Conservation (phyloP, 1,140 invertebrate genomes). For the Gonatopus flavifemur region DNA sequence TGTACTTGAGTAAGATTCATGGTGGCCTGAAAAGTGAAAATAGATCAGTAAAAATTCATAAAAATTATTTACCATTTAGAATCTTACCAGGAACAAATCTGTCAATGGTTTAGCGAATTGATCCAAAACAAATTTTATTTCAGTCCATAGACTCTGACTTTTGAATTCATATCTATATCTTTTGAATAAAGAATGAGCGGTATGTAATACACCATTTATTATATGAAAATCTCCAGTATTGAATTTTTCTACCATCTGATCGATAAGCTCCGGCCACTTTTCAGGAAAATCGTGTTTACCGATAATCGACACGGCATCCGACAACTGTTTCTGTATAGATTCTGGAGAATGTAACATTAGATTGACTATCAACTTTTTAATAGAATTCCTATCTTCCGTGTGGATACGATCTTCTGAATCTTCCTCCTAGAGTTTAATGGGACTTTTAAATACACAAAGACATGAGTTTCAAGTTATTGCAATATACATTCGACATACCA, state of each 20-base stretch:
- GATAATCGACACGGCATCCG: constrained; percentile 94
- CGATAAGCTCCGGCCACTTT: constrained; percentile 89
- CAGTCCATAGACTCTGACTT: constrained; percentile 90
- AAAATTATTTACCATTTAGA: constrained; percentile 7
- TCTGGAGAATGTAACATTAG: constrained; percentile 91
- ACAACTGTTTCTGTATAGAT: constrained; percentile 90
- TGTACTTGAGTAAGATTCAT: constrained; percentile 81
- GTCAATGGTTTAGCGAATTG: constrained; percentile 92
- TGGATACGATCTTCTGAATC: constrained; percentile 82
- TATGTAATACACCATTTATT: constrained; percentile 93
- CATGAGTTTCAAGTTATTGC: neutral
- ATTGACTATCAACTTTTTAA: constrained; percentile 87
- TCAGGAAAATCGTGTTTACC: constrained; percentile 92
- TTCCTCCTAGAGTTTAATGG: constrained; percentile 64
- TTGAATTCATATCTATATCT: constrained; percentile 95
- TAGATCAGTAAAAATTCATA: constrained; percentile 3
- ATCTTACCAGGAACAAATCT: constrained; percentile 80
- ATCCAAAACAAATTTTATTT: constrained; percentile 95
- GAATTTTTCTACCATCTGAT: constrained; percentile 92
- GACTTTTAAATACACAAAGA: neutral
- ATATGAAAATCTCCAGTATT: constrained; percentile 88
- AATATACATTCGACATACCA: constrained; percentile 64
- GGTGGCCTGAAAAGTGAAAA: constrained; percentile 68
- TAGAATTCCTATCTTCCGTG: constrained; percentile 71
- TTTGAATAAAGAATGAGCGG: constrained; percentile 95